Conservation (phyloP, 2,888 invertebrate species). For the Nycteola revayana region DNA sequence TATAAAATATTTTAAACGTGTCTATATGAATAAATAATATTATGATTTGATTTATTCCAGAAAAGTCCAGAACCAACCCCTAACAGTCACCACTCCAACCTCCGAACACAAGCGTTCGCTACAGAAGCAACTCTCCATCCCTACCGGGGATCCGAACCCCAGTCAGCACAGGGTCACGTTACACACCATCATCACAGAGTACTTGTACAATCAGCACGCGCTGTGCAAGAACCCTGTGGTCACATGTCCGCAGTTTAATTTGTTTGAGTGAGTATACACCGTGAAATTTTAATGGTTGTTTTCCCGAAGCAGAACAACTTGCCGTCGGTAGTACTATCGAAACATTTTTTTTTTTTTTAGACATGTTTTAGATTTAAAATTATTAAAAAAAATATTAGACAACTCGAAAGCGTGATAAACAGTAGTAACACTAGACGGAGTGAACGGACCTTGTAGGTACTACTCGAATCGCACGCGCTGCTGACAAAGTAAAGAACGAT, state of each 20-base stretch:
- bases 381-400: too few relatives aligned
- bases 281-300: too few relatives aligned
- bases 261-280: constrained; percentile 91
- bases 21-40: too few relatives aligned
- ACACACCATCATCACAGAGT: constrained; percentile 97
- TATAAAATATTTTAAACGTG: background rate
- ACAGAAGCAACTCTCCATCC: constrained; percentile 72
- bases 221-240: constrained; percentile 98
- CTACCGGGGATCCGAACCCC: constrained; percentile 54
- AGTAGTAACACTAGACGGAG: too few relatives aligned
- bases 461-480: too few relatives aligned
- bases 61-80: constrained; percentile 48
- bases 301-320: too few relatives aligned
- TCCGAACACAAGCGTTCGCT: constrained; percentile 68
- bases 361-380: too few relatives aligned
- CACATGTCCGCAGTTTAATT: constrained; percentile 97
- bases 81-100: constrained; percentile 21
- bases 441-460: too few relatives aligned
- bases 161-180: constrained; percentile 83
- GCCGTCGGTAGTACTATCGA: too few relatives aligned
- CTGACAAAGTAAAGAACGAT: too few relatives aligned
- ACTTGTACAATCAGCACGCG: constrained; percentile 98
- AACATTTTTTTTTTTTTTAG: too few relatives aligned
- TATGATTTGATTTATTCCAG: constrained; percentile 36
- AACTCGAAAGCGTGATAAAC: too few relatives aligned